Evolutionary conservation across 30 jellyfish, hydroid and myxozoan species (phyloP).

Genomic region (Turritopsis rubra): DNA sequence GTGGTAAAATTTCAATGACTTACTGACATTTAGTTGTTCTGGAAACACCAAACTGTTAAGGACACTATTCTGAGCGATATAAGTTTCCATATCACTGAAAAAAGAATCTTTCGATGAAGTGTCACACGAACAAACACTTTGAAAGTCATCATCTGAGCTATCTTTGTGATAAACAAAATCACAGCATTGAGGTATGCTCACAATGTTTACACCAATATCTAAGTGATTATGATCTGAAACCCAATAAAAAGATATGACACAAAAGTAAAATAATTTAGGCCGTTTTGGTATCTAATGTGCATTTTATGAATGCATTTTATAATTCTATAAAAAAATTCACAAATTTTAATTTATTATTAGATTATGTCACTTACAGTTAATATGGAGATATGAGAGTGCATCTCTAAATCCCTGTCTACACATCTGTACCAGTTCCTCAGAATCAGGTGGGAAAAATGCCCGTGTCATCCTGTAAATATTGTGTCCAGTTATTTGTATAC

Average conservation of each 20-base stretch:
- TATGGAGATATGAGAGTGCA: conserved; percentile 76
- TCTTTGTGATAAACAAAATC: conserved; percentile 41
- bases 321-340: background rate
- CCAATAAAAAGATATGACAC: background rate
- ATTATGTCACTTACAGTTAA: conserved; percentile 56
- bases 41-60: conserved; percentile 60
- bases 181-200: conserved; percentile 81
- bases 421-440: conserved; percentile 72
- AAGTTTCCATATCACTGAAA: conserved; percentile 63
- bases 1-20: conserved; percentile 7
- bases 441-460: conserved; percentile 90
- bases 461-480: conserved; percentile 89
- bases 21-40: conserved; percentile 76
- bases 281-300: too few species aligned
- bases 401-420: conserved; percentile 95
- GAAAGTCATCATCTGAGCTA: conserved; percentile 39
- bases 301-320: too few species aligned
- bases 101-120: conserved; percentile 34
- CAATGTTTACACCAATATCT: conserved; percentile 57
- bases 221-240: conserved; percentile 73
- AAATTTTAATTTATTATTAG: too few species aligned
- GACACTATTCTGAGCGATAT: conserved; percentile 54
- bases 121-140: conserved; percentile 57
- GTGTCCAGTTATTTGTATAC: conserved; percentile 78
- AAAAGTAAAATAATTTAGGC: too few species aligned